Conservation (phyloP, 2,888 invertebrate species). For the Ophion obscuratus region DNA sequence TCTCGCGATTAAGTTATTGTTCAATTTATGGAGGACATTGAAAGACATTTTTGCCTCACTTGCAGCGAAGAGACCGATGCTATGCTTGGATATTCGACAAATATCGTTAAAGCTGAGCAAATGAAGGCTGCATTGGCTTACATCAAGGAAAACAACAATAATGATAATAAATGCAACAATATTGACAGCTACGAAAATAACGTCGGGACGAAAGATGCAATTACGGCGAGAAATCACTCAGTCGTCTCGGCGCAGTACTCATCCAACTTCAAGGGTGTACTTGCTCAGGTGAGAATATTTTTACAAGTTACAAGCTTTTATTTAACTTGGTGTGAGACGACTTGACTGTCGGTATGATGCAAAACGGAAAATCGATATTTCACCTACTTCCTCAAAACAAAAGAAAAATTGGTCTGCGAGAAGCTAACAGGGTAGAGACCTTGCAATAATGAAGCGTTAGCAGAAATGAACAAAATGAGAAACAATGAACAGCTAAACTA, state of each 20-base stretch:
- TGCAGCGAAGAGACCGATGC: slow-evolving; percentile 74
- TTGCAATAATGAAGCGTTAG: too few species aligned
- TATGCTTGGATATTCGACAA: slow-evolving; percentile 70
- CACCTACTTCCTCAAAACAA: too few species aligned
- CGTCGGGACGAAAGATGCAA: slow-evolving; percentile 36
- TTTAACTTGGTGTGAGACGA: too few species aligned
- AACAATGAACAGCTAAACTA: too few species aligned
- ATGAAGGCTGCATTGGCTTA: slow-evolving; percentile 68
- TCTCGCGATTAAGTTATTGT: neutral
- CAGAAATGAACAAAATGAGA: too few species aligned
- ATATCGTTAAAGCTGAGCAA: slow-evolving; percentile 61
- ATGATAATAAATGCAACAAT: slow-evolving; percentile 17
- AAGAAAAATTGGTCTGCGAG: too few species aligned
- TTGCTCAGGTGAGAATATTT: slow-evolving; percentile 76
- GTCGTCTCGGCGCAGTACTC: slow-evolving; percentile 68
- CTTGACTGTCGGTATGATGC: too few species aligned
- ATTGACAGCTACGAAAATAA: slow-evolving; percentile 31
- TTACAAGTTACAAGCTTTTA: too few species aligned
- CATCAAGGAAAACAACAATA: slow-evolving; percentile 73
- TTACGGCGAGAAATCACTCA: slow-evolving; percentile 56
- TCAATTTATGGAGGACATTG: neutral
- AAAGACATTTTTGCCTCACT: slow-evolving; percentile 28
- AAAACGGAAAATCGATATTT: too few species aligned
- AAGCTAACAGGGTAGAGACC: too few species aligned
- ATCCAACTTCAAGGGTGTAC: slow-evolving; percentile 76